Evolutionary conservation across 2,797 vertebrate species (phyloP).

Genomic region (Euphonia xanthogaster): DNA sequence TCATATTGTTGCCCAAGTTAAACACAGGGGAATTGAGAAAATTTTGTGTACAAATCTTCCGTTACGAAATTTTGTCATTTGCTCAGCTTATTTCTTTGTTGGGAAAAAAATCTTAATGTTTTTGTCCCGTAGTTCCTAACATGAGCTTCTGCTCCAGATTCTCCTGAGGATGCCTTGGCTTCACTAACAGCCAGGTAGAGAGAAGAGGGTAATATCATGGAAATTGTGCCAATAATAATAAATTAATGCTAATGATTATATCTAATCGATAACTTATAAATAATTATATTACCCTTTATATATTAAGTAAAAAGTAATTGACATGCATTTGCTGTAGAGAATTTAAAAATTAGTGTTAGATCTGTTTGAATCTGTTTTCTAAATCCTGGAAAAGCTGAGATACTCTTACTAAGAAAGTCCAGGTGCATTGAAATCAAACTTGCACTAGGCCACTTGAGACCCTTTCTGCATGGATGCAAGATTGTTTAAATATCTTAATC

Average conservation of each 20-base stretch:
- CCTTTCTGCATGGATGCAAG: not conserved
- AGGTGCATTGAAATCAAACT: not conserved
- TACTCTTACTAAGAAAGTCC: not conserved
- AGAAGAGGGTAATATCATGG: not conserved
- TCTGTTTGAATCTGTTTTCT: not conserved
- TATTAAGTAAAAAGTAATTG: not conserved
- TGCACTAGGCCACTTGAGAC: not conserved
- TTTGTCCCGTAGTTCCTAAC: not conserved
- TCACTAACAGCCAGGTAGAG: not conserved
- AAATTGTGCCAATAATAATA: not conserved
- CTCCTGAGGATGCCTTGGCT: not conserved
- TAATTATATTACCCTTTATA: not conserved
- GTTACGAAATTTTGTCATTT: not conserved
- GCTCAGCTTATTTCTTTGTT: not conserved
- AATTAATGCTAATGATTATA: not conserved
- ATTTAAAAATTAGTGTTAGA: not conserved
- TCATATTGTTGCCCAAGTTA: not conserved
- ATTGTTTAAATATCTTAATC: slow-evolving; percentile 27
- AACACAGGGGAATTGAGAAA: not conserved
- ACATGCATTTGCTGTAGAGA: not conserved
- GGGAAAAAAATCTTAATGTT: not conserved
- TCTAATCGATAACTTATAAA: not conserved
- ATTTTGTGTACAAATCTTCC: not conserved
- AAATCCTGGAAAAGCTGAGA: not conserved
- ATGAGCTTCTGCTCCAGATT: not conserved